Evolutionary conservation across 2,797 vertebrate species (phyloP).

Genomic region (Streptopelia turtur): DNA sequence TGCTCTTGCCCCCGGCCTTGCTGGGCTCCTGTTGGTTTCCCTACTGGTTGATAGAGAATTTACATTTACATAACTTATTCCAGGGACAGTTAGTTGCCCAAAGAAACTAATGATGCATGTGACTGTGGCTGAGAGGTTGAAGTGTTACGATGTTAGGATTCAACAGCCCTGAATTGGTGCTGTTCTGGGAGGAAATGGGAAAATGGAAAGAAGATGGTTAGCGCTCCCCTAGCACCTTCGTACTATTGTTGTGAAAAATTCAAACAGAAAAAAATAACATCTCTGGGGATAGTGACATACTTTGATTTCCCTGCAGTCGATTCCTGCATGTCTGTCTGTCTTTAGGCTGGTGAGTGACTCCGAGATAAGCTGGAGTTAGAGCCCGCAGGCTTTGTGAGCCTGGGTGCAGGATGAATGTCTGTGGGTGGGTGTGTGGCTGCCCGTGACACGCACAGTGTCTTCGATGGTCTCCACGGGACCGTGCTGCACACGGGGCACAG

Average conservation of each 20-base stretch:
- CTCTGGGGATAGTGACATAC: neutral
- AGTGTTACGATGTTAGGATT: no score
- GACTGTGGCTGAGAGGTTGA: neutral
- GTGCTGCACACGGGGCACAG: rapidly evolving
- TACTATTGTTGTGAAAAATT: neutral
- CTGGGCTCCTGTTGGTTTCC: neutral
- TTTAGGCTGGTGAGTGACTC: neutral
- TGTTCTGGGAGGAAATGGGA: neutral
- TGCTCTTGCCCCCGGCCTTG: neutral
- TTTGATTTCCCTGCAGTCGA: neutral
- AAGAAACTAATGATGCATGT: neutral
- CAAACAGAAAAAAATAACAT: neutral
- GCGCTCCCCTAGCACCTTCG: neutral
- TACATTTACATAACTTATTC: neutral
- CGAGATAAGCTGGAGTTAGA: neutral
- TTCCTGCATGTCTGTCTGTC: neutral
- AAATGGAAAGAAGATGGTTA: neutral
- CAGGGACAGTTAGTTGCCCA: neutral
- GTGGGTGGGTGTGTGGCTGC: neutral
- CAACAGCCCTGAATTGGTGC: neutral
- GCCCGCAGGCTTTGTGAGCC: neutral
- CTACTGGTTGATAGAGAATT: neutral
- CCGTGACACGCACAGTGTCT: neutral
- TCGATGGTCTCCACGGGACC: rapidly evolving
- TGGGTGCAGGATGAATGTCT: rapidly evolving